Evolutionary conservation across 2,797 vertebrate genomes (phyloP).

Genomic region (Halcyon badia): DNA sequence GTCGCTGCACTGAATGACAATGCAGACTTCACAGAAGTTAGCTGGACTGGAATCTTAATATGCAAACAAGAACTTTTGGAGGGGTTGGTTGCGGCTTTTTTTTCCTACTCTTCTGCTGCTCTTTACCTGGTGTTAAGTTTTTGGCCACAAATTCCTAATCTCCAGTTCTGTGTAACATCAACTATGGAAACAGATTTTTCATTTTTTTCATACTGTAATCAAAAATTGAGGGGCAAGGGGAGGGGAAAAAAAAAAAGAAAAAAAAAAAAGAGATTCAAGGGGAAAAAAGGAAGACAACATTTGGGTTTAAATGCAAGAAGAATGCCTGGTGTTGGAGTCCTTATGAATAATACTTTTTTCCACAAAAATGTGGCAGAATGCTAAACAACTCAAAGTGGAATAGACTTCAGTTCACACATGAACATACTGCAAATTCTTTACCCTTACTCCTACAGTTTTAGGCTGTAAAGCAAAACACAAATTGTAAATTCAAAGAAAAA

Average conservation of each 20-base stretch:
- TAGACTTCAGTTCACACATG: not conserved
- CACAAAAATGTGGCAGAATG: not conserved
- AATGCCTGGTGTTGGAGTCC: not conserved
- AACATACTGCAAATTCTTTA: not conserved
- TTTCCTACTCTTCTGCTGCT: not conserved
- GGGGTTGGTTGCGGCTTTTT: not conserved
- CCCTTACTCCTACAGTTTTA: not conserved
- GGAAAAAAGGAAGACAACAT: not conserved
- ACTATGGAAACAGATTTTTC: not conserved
- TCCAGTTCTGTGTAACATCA: not conserved
- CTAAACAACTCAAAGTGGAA: not conserved
- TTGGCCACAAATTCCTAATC: not conserved
- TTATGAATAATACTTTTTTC: not conserved
- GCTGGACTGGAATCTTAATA: not conserved
- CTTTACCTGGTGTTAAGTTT: not conserved
- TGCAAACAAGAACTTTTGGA: not conserved
- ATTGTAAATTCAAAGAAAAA: not conserved
- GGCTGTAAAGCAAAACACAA: not conserved
- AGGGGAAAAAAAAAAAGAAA: not conserved
- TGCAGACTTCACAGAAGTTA: not conserved
- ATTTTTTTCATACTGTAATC: not conserved
- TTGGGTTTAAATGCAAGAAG: not conserved
- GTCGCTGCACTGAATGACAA: not conserved
- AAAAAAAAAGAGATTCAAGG: not conserved
- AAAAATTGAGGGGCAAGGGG: not conserved